These are phyloP conservation scores for Xiphias gladius DNA, from an alignment of 2,113 vertebrate species.

Conservation along the genomic window DNA sequence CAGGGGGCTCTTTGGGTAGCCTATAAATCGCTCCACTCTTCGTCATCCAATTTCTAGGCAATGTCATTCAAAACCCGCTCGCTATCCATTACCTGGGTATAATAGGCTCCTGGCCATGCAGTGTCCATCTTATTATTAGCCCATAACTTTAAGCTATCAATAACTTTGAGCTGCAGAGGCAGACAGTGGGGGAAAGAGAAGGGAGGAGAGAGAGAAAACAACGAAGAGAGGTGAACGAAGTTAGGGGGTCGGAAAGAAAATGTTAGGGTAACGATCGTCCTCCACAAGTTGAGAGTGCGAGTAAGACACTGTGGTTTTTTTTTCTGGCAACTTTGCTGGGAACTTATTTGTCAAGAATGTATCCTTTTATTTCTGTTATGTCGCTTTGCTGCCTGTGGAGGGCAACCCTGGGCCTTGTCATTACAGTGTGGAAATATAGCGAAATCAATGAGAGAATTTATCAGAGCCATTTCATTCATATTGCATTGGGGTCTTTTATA, in stretches of 20 bases:
- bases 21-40: constrained; percentile 85
- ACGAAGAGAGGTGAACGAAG: constrained; percentile 62
- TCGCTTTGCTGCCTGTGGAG: constrained; percentile 60
- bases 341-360: constrained; percentile 12
- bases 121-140: constrained; percentile 86
- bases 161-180: constrained; percentile 79
- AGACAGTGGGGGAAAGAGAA: constrained; percentile 21
- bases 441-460: constrained; percentile 60
- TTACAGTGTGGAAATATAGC: constrained; percentile 29
- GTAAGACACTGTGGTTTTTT: constrained; percentile 16
- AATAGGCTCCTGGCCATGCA: constrained; percentile 85
- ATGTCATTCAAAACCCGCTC: constrained; percentile 85
- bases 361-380: constrained; percentile 42
- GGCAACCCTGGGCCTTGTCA: constrained; percentile 69
- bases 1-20: constrained; percentile 64
- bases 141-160: constrained; percentile 87
- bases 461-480: constrained; percentile 52
- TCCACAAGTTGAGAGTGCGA: constrained; percentile 33
- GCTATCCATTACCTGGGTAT: constrained; percentile 85
- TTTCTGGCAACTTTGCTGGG: constrained; percentile 39
- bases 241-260: constrained; percentile 63
- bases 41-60: constrained; percentile 86
- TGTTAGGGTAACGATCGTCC: constrained; percentile 48
- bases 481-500: constrained; percentile 51
- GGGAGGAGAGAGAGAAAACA: constrained; percentile 47